Evolutionary conservation across 2,888 invertebrate genomes (phyloP).

Genomic region (Camponotus fellah): DNA sequence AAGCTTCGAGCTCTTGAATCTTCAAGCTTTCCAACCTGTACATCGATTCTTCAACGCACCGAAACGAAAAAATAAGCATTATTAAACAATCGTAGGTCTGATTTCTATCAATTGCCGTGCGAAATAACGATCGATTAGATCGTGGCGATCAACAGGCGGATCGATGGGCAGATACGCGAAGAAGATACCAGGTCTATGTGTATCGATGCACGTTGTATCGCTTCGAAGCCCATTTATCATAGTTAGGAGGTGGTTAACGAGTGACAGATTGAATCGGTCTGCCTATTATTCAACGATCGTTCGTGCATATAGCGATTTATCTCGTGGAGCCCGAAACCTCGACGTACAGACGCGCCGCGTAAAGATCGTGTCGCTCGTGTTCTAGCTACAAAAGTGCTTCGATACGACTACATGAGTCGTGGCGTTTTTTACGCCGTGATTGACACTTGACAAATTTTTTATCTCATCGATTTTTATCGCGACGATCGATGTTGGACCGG

Average conservation of each 20-base stretch:
- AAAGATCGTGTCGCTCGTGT: slow-evolving; percentile 48
- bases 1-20: not conserved
- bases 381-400: slow-evolving; percentile 15
- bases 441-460: slow-evolving; percentile 44
- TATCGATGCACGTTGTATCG: slow-evolving; percentile 53
- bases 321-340: slow-evolving; percentile 26
- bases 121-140: slow-evolving; percentile 27
- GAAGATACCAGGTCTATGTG: slow-evolving; percentile 53
- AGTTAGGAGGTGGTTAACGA: slow-evolving; percentile 77
- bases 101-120: slow-evolving; percentile 40
- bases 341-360: slow-evolving; percentile 24
- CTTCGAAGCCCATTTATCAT: slow-evolving; percentile 73
- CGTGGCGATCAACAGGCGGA: slow-evolving; percentile 20
- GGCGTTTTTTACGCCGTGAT: slow-evolving; percentile 31
- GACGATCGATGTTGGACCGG: not conserved
- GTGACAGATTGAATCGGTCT: slow-evolving; percentile 77
- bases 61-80: slow-evolving; percentile 13
- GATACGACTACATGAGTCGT: slow-evolving; percentile 40
- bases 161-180: slow-evolving; percentile 48
- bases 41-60: not conserved
- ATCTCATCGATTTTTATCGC: slow-evolving; percentile 4
- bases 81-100: slow-evolving; percentile 38
- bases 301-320: slow-evolving; percentile 63
- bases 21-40: not conserved
- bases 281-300: slow-evolving; percentile 78